Conservation (phyloP, 1,140 invertebrate genomes). For the Frieseomelitta varia region DNA sequence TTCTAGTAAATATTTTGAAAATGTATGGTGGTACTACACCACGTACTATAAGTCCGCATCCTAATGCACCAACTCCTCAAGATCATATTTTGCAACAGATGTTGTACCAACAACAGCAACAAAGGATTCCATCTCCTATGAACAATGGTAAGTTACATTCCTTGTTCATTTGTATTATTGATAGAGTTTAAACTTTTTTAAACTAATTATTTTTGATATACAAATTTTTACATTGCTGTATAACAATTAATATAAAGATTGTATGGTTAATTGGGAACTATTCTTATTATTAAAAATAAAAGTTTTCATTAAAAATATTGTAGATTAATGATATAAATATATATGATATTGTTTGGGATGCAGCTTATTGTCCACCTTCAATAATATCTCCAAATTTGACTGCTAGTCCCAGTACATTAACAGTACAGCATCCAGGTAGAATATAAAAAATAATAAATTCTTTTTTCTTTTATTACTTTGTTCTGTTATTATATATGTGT, state of each 20-base stretch:
- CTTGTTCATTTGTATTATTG: background rate
- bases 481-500: background rate
- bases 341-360: slow-evolving; percentile 75
- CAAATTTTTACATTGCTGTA: background rate
- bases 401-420: slow-evolving; percentile 85
- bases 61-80: slow-evolving; percentile 71
- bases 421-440: slow-evolving; percentile 85
- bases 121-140: slow-evolving; percentile 82
- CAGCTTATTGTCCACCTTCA: slow-evolving; percentile 84
- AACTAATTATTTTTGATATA: background rate
- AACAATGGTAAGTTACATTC: slow-evolving; percentile 76
- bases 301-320: background rate
- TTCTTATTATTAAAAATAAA: background rate
- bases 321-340: slow-evolving; percentile 6
- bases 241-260: background rate
- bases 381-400: slow-evolving; percentile 85
- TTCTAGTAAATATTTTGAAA: slow-evolving; percentile 87
- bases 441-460: slow-evolving; percentile 31
- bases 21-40: slow-evolving; percentile 81
- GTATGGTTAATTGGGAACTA: background rate
- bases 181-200: slow-evolving; percentile 17
- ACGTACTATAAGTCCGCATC: slow-evolving; percentile 82
- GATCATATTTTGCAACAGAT: slow-evolving; percentile 80
- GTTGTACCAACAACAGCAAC: slow-evolving; percentile 76
- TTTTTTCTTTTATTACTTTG: background rate